Base-by-base conservation (phyloP, 2,113 vertebrate genomes). In the Phoenicopterus ruber region DNA sequence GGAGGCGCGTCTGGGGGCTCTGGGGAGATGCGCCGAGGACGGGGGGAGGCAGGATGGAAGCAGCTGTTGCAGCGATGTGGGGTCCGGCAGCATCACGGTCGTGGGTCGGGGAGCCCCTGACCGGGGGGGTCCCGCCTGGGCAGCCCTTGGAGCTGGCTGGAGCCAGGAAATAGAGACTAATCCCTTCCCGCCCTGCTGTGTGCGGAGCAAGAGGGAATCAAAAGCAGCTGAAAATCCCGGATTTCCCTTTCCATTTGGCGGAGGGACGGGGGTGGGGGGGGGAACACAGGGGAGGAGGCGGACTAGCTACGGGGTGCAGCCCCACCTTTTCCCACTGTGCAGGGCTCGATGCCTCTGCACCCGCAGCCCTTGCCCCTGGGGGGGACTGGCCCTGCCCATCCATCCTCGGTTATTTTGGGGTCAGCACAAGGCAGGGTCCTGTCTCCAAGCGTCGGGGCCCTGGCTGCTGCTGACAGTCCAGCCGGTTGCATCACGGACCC, bases 171-270 rank as follows among this genome's bases (percentile, higher is more conserved):
- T 10, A 16, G 80, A 95, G 86, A 46, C 10, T 81, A 71, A 95
- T 92, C 83, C 95, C 82, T 94, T 76, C 92, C 83, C 58, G 0
- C 80, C 79, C 58, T 10, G 79, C 88, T 92, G 90, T 9, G 92
- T 71, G 55, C 3, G 2, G 80, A 94, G 84, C 36, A 4, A 79
- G 70, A 71, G 52, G 59, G 85, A 94, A 73, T 92, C 62, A 87
- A 93, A 93, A 96, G 89, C 88, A 72, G 57, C 86, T 78, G 92
- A 93, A 95, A 96, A 94, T 88, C 82, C 71, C 34, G 36, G 90
- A 94, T 95, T 96, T 96, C 92, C 90, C 86, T 81, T 95, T 90
- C 38, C 50, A 1, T 81, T 86, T 86, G 72, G 74, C 1, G 0
- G 18, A 86, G 47, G 59, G 70, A 46, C 82, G 46, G 3, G 29